phyloP scores from a whole-genome alignment of 2,113 vertebrate species.

The Pagrus major region DNA sequence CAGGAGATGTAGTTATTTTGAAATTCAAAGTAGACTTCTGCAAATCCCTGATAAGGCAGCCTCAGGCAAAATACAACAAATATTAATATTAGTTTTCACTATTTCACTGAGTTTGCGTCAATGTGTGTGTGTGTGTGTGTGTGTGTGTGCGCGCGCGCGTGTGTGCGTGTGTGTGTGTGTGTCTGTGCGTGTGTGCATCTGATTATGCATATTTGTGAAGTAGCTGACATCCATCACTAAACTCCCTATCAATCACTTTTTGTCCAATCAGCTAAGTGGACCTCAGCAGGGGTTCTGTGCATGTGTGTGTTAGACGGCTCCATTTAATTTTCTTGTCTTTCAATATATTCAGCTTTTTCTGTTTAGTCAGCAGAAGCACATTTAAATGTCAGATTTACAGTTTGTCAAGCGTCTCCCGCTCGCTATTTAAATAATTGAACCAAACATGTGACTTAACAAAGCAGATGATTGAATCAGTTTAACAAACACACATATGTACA shows the following conservation, averaged over 20 bases:
- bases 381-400: slow-evolving; percentile 44
- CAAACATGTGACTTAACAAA: slow-evolving; percentile 18
- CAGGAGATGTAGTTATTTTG: slow-evolving; percentile 61
- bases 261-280: slow-evolving; percentile 75
- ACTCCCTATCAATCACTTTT: slow-evolving; percentile 69
- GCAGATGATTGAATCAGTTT: slow-evolving; percentile 14
- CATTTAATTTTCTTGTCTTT: slow-evolving; percentile 57
- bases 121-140: slow-evolving; percentile 2
- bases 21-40: slow-evolving; percentile 75
- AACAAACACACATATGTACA: background rate
- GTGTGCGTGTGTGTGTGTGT: background rate
- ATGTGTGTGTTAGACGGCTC: slow-evolving; percentile 14
- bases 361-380: slow-evolving; percentile 53
- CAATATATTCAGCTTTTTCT: slow-evolving; percentile 35
- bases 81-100: slow-evolving; percentile 65
- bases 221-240: slow-evolving; percentile 62
- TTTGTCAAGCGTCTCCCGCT: slow-evolving; percentile 25
- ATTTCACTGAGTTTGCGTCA: slow-evolving; percentile 48
- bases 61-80: slow-evolving; percentile 53
- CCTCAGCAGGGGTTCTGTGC: slow-evolving; percentile 39
- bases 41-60: slow-evolving; percentile 68
- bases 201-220: slow-evolving; percentile 26
- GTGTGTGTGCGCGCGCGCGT: background rate
- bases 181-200: background rate
- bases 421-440: slow-evolving; percentile 19